Evolutionary conservation across 2,797 vertebrate species (phyloP), one percentile per base, ranked within the genome.

Genomic region (Trematomus bernacchii): DNA sequence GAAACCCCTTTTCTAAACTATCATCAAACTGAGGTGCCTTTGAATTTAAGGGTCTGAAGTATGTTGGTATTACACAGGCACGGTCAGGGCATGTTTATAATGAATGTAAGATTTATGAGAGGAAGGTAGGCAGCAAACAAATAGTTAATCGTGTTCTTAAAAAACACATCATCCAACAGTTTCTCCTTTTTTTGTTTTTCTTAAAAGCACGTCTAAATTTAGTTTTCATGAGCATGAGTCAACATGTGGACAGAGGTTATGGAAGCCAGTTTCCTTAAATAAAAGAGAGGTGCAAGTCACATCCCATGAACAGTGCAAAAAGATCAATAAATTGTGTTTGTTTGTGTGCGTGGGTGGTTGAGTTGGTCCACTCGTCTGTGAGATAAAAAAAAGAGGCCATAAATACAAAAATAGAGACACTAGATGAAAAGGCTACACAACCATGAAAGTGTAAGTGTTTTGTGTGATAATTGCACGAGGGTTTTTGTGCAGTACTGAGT

Each of bases 261-360:
- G 66, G 64, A 57, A 85, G 63, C 43, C 55, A 10, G 78, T 67
- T 90, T 89, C 82, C 72, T 84, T 68, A 89, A 89, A 92, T 88
- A 91, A 84, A 90, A 82, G 72, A 21, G 60, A 82, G 73, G 74
- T 75, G 73, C 66, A 80, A 79, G 84, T 85, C 81, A 37, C 33
- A 65, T 60, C 82, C 73, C 59, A 21, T 48, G 73, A 88, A 87
- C 88, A 86, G 69, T 66, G 77, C 65, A 60, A 59, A 78, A 83
- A 80, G 83, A 94, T 93, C 91, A 94, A 93, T 92, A 88, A 83
- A 76, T 80, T 30, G 43, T 77, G 79, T 84, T 85, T 90, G 85
- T 89, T 86, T 83, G 77, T 72, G 55, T 43, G 21, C 64, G 87
- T 89, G 83, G 84, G 87, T 73, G 87, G 71, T 72, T 82, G 33